Conservation (phyloP, 2,113 vertebrate species). For the Anolis carolinensis region DNA sequence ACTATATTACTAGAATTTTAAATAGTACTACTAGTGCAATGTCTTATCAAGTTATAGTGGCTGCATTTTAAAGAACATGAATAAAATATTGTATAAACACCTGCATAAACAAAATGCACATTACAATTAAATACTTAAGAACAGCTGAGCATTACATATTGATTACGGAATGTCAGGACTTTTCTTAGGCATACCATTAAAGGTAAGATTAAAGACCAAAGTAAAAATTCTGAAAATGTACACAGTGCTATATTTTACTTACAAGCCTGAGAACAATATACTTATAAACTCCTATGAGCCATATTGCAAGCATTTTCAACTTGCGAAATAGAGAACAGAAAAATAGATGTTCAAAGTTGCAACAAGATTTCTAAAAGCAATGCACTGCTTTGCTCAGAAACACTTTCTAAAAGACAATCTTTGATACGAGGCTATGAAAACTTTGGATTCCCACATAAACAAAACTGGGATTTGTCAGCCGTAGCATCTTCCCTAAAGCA, state of each 20-base stretch:
- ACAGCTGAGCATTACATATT: constrained; percentile 67
- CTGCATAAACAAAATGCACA: constrained; percentile 67
- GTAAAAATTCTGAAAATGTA: constrained; percentile 65
- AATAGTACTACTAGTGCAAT: constrained; percentile 78
- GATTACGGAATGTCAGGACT: constrained; percentile 74
- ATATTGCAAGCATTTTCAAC: constrained; percentile 59
- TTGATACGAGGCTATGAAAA: constrained; percentile 37
- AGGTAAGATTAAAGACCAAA: constrained; percentile 58
- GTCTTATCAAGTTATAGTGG: constrained; percentile 71
- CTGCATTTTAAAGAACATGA: constrained; percentile 63
- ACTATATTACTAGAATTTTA: constrained; percentile 58
- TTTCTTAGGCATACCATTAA: constrained; percentile 63
- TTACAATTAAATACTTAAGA: constrained; percentile 67
- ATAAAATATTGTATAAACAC: constrained; percentile 65
- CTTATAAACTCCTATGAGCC: constrained; percentile 47
- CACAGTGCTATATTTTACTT: constrained; percentile 71
- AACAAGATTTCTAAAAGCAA: constrained; percentile 37
- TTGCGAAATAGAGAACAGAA: constrained; percentile 46
- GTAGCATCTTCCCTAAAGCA: constrained; percentile 44
- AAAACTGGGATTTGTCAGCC: constrained; percentile 17
- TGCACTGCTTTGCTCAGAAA: constrained; percentile 34
- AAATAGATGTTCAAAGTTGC: constrained; percentile 13
- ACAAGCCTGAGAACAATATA: constrained; percentile 71
- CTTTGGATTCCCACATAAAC: constrained; percentile 40
- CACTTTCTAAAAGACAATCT: not conserved